Conservation (phyloP, 1,140 invertebrate species). For the Aphaenogaster ashmeadi region DNA sequence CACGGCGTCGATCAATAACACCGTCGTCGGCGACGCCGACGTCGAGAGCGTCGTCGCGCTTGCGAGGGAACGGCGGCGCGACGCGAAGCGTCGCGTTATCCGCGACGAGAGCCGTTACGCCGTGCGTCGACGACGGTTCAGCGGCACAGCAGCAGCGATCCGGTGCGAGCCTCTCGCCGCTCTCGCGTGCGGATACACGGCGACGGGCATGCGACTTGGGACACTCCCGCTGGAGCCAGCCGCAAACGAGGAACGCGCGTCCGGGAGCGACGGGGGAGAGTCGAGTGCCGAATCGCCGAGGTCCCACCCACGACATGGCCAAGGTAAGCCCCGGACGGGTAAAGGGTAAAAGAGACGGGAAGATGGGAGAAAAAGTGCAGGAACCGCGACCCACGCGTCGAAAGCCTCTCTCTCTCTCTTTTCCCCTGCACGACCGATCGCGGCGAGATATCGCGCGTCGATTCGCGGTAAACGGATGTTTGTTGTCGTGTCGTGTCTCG, state of each 20-base stretch:
- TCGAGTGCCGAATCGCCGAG: constrained; percentile 39
- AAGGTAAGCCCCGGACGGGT: constrained; percentile 65
- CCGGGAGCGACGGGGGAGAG: background rate
- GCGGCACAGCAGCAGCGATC: background rate
- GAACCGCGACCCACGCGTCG: background rate
- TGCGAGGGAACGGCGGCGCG: constrained; percentile 71
- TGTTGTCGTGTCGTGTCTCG: background rate
- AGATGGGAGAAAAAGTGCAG: background rate
- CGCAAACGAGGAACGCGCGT: constrained; percentile 51
- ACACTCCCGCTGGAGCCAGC: background rate
- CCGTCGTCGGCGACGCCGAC: constrained; percentile 72
- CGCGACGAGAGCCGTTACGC: constrained; percentile 34
- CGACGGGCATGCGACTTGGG: constrained; percentile 50
- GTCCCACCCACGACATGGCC: constrained; percentile 75
- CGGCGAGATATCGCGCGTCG: background rate
- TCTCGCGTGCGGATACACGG: background rate
- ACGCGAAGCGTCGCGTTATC: constrained; percentile 59
- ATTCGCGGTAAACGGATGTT: background rate
- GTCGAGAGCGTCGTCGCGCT: constrained; percentile 72
- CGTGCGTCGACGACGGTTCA: constrained; percentile 8
- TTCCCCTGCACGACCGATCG: no score
- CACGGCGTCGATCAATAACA: constrained; percentile 76
- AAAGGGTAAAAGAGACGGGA: background rate
- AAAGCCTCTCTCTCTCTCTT: background rate
- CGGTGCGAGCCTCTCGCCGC: background rate